Percentiles rank a stretch among this genome's conserved stretches.
These are phyloP conservation scores for Phenganax stokvisi DNA, from an alignment of 92 coral and sea anemone species.

Conservation along the genomic window DNA sequence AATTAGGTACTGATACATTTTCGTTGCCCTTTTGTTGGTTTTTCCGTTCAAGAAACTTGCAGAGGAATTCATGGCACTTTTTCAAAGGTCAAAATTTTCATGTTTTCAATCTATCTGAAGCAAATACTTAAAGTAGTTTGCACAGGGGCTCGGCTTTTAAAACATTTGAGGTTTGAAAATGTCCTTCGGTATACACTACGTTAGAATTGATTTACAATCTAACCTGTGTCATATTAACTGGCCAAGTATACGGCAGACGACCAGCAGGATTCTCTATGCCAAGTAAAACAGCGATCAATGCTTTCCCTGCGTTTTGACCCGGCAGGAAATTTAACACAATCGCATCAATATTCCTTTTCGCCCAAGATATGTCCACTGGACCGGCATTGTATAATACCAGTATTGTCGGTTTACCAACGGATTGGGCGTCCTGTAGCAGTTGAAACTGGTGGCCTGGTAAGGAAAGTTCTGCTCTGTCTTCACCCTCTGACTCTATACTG, in stretches of 20 bases:
- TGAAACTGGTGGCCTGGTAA: constrained; percentile 49
- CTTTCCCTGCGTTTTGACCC: constrained; percentile 47
- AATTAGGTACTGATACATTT: neutral
- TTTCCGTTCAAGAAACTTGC: no score
- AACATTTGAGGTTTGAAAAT: neutral
- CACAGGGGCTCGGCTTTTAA: no score
- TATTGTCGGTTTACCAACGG: constrained; percentile 49
- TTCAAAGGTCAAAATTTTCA: no score
- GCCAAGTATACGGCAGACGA: constrained; percentile 51
- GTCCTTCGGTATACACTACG: neutral
- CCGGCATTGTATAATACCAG: constrained; percentile 50
- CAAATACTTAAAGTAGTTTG: no score
- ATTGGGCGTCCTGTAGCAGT: constrained; percentile 45
- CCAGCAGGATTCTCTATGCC: constrained; percentile 48
- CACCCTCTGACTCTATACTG: constrained; percentile 40
- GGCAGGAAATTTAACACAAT: constrained; percentile 47
- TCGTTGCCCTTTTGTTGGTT: neutral
- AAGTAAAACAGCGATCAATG: constrained; percentile 34
- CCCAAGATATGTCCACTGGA: constrained; percentile 52
- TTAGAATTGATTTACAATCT: neutral
- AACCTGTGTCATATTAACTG: constrained; percentile 46
- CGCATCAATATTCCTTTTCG: constrained; percentile 42
- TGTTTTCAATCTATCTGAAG: no score
- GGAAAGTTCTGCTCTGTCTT: constrained; percentile 37
- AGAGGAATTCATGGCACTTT: no score